Conservation (phyloP, 2,113 vertebrate species). For the Brachirus orientalis region DNA sequence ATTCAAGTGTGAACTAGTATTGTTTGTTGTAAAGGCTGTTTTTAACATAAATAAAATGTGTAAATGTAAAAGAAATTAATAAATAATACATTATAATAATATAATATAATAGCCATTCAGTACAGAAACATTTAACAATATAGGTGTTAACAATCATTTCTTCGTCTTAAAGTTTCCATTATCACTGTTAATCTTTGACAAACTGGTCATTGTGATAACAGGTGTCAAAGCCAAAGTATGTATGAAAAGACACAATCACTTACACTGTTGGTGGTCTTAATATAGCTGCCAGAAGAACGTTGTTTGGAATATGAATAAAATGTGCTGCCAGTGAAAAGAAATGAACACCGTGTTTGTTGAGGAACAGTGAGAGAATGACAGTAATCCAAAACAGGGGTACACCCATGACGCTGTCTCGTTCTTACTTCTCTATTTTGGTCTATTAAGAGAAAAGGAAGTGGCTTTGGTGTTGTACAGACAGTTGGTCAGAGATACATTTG, state of each 20-base stretch:
- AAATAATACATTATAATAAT: no score
- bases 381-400: neutral
- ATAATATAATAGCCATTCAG: no score
- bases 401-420: neutral
- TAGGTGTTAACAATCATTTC: no score
- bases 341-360: neutral
- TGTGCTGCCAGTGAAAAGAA: neutral
- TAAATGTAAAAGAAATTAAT: no score
- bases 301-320: neutral
- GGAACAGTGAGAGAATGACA: slow-evolving; percentile 1
- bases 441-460: slow-evolving; percentile 65
- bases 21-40: no score
- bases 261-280: slow-evolving; percentile 38
- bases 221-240: slow-evolving; percentile 4
- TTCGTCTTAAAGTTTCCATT: no score
- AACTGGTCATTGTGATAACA: neutral
- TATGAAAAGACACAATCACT: slow-evolving; percentile 20
- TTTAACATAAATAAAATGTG: no score
- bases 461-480: slow-evolving; percentile 3
- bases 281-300: neutral
- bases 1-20: no score
- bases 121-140: no score
- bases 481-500: slow-evolving; percentile 34
- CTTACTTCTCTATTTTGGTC: slow-evolving; percentile 57
- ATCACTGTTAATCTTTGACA: no score